These are phyloP conservation scores for Trematocara stigmaticum DNA, from an alignment of 2,113 vertebrate species.

Conservation along the genomic window DNA sequence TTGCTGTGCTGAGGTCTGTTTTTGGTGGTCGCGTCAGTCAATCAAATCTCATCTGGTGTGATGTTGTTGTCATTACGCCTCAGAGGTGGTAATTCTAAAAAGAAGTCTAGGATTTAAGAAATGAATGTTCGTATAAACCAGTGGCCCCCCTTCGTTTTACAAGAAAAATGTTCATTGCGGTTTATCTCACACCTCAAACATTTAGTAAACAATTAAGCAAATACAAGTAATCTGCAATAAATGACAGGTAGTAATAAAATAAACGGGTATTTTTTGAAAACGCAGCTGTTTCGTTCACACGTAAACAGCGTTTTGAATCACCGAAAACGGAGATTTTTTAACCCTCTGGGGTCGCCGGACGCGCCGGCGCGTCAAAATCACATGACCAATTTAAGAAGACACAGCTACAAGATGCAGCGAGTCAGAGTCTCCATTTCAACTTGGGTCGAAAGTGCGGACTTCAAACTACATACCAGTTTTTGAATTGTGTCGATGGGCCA, in stretches of 20 bases:
- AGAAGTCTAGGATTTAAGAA: background rate
- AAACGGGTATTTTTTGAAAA: rapidly evolving
- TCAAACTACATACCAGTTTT: too few species aligned
- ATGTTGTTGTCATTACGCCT: rapidly evolving
- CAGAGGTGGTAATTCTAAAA: background rate
- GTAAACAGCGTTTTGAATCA: too few species aligned
- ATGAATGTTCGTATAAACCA: background rate
- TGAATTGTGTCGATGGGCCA: too few species aligned
- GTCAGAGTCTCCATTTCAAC: too few species aligned
- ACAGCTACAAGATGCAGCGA: too few species aligned
- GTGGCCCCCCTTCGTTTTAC: background rate
- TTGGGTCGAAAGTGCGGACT: too few species aligned
- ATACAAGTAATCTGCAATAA: background rate
- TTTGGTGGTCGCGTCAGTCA: background rate
- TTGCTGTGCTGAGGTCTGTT: background rate
- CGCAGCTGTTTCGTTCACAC: rapidly evolving
- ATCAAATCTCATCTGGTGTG: background rate
- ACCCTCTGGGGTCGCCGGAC: too few species aligned
- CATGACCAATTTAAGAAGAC: too few species aligned
- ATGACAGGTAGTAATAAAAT: rapidly evolving
- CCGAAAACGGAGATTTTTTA: too few species aligned
- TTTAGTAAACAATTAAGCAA: background rate
- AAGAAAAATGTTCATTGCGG: rapidly evolving
- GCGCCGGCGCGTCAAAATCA: too few species aligned
- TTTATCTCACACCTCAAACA: background rate